These are phyloP conservation scores for Drosophila kokeensis DNA, from an alignment of 2,888 invertebrate genomes.

Conservation along the genomic window DNA sequence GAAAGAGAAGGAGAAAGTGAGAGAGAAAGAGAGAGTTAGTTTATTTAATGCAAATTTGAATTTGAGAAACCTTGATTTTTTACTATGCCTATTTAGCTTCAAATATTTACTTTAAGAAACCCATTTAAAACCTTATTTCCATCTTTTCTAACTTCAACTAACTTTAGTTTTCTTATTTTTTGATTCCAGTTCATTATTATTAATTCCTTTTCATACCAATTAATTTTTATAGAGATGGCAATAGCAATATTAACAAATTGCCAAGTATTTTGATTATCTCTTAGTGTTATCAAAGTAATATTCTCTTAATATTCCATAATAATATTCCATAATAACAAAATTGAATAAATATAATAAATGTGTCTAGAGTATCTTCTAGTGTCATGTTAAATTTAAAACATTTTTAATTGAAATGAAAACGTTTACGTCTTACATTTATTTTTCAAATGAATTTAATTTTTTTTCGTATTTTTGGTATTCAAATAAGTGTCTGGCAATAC, in stretches of 20 bases:
- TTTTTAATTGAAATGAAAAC: too few species aligned
- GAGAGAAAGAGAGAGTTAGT: neutral
- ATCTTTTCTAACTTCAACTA: neutral
- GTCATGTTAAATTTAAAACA: too few species aligned
- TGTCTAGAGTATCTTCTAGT: too few species aligned
- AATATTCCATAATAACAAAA: too few species aligned
- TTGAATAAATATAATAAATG: too few species aligned
- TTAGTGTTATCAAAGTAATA: too few species aligned
- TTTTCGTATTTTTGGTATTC: neutral
- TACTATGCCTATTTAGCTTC: neutral
- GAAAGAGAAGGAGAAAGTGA: neutral
- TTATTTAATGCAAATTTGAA: neutral
- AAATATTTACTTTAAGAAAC: neutral
- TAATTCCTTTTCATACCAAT: neutral
- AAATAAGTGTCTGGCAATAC: neutral
- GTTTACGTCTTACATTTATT: too few species aligned
- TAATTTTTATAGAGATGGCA: too few species aligned
- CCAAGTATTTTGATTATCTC: too few species aligned
- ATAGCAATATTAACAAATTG: too few species aligned
- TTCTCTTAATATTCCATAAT: too few species aligned
- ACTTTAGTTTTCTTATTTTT: neutral
- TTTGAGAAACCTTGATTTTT: neutral
- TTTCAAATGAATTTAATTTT: neutral
- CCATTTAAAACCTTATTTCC: too few species aligned
- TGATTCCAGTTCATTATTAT: neutral